Evolutionary conservation across 2,113 vertebrate species (phyloP).

Genomic region (Carettochelys insculpta): DNA sequence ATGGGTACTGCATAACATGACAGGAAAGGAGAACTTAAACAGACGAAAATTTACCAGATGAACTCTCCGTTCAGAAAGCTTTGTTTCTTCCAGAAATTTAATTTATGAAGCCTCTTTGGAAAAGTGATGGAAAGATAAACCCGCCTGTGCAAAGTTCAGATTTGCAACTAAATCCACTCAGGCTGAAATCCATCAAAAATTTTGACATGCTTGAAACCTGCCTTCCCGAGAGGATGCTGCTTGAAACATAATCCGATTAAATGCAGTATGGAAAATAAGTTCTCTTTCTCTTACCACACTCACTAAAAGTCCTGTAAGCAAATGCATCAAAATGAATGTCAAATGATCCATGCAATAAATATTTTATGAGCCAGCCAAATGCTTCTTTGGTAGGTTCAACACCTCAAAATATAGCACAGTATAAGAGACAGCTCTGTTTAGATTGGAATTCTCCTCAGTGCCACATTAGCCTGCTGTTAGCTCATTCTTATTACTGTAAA

Average conservation of each 20-base stretch:
- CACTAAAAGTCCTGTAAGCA: conserved; percentile 26
- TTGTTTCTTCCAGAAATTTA: conserved; percentile 35
- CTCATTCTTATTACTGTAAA: neutral
- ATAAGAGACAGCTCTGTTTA: neutral
- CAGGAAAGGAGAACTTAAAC: conserved; percentile 27
- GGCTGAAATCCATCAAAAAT: conserved; percentile 39
- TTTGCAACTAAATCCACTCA: conserved; percentile 41
- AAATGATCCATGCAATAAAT: neutral
- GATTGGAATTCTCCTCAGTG: neutral
- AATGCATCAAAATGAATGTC: neutral
- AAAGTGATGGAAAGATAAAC: conserved; percentile 40
- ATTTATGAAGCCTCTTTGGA: conserved; percentile 54
- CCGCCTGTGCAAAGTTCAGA: conserved; percentile 23
- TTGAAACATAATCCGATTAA: conserved; percentile 41
- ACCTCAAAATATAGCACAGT: neutral
- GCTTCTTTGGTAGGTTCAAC: neutral
- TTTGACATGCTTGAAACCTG: conserved; percentile 4
- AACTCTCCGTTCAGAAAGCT: conserved; percentile 41
- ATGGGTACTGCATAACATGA: neutral
- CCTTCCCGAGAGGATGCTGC: neutral
- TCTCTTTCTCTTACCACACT: conserved; percentile 42
- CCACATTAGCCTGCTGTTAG: neutral
- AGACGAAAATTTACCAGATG: conserved; percentile 37
- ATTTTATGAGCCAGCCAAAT: neutral
- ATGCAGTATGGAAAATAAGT: conserved; percentile 38